Conservation (phyloP, 2,113 vertebrate species). For the Thermophis baileyi region DNA sequence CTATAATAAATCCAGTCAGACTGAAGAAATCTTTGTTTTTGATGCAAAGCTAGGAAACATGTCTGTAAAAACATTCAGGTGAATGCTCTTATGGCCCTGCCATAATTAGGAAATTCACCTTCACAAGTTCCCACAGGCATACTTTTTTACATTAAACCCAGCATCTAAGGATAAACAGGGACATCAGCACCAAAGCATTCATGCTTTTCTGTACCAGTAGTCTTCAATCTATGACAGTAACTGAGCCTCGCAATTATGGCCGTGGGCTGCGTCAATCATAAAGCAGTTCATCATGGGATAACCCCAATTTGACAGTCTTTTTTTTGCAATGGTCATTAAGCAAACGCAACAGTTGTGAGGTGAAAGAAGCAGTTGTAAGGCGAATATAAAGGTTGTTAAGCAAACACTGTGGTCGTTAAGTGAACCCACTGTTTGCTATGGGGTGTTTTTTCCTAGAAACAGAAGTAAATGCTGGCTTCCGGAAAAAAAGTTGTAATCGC, state of each 20-base stretch:
- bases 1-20: neutral
- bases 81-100: neutral
- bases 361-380: neutral
- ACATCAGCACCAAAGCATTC: neutral
- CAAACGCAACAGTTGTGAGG: neutral
- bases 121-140: neutral
- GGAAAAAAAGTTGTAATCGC: neutral
- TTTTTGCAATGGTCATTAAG: neutral
- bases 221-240: neutral
- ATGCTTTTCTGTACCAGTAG: neutral
- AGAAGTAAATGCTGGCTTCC: neutral
- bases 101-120: neutral
- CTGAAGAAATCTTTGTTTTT: neutral
- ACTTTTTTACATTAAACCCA: neutral
- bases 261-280: neutral
- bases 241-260: neutral
- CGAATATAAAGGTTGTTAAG: neutral
- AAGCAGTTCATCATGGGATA: neutral
- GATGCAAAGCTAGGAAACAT: neutral
- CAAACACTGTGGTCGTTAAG: neutral
- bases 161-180: neutral
- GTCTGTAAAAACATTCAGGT: neutral
- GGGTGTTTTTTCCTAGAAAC: neutral
- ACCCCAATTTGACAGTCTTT: neutral
- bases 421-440: neutral